Evolutionary conservation across 2,888 invertebrate genomes (phyloP).

Genomic region (Caenorhabditis doughertyi): DNA sequence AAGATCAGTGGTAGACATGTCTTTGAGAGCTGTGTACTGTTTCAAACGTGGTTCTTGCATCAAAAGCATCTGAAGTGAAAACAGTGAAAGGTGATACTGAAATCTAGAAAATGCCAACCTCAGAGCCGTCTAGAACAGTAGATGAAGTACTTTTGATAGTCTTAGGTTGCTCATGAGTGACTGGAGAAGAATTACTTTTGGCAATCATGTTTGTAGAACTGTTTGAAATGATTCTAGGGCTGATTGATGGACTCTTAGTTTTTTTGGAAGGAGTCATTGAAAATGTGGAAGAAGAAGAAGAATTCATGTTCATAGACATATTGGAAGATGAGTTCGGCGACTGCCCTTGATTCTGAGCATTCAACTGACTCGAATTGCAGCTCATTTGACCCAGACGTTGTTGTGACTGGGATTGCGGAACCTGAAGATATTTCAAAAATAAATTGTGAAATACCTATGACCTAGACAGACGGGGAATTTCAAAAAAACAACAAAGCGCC

Average conservation of each 20-base stretch:
- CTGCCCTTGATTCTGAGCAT: slow-evolving; percentile 21
- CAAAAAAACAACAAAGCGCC: slow-evolving; percentile 46
- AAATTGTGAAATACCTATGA: slow-evolving; percentile 52
- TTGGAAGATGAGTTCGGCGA: slow-evolving; percentile 24
- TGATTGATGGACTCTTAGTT: slow-evolving; percentile 1
- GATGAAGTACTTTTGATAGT: slow-evolving; percentile 15
- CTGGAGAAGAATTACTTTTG: slow-evolving; percentile 32
- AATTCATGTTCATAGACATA: slow-evolving; percentile 1
- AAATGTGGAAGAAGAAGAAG: slow-evolving; percentile 4
- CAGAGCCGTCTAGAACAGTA: slow-evolving; percentile 16
- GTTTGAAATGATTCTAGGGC: slow-evolving; percentile 14
- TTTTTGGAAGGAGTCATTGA: background rate
- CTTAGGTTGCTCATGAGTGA: slow-evolving; percentile 4
- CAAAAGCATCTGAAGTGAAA: slow-evolving; percentile 41
- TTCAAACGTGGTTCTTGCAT: slow-evolving; percentile 55
- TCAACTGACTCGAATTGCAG: slow-evolving; percentile 27
- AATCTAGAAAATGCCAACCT: slow-evolving; percentile 9
- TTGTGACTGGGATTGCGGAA: slow-evolving; percentile 38
- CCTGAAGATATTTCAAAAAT: slow-evolving; percentile 28
- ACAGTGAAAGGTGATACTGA: background rate
- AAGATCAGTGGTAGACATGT: slow-evolving; percentile 49
- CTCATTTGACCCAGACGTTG: slow-evolving; percentile 40
- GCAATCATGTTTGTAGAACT: slow-evolving; percentile 27
- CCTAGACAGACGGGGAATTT: slow-evolving; percentile 21
- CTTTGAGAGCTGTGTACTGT: slow-evolving; percentile 27